phyloP scores from a whole-genome alignment of 2,888 invertebrate species.

The Loripinus fragilis region DNA sequence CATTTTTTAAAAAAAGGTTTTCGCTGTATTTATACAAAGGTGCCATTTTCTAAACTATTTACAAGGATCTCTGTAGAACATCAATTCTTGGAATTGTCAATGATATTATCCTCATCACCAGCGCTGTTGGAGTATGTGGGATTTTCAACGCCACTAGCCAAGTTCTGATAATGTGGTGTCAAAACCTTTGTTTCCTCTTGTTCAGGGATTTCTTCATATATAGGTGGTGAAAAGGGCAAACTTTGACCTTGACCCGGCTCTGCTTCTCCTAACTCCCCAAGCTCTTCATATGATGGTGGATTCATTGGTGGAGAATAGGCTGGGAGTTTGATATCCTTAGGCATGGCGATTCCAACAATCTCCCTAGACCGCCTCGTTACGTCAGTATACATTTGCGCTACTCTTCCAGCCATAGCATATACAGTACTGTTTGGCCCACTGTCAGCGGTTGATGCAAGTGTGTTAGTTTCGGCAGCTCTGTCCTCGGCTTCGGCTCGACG shows the following conservation, averaged over 20 bases:
- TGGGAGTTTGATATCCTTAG: conserved; percentile 31
- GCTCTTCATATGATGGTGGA: conserved; percentile 46
- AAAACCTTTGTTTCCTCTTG: background rate
- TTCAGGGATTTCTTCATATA: conserved; percentile 42
- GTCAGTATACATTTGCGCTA: background rate
- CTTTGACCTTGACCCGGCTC: background rate
- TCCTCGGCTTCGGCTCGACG: background rate
- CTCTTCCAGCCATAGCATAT: conserved; percentile 28
- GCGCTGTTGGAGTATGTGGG: conserved; percentile 19
- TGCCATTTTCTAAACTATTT: no score
- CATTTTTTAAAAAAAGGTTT: no score
- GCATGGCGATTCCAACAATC: no score
- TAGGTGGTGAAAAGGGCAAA: conserved; percentile 1
- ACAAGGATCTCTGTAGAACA: no score
- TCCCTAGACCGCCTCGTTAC: background rate
- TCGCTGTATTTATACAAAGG: no score
- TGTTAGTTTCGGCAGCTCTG: background rate
- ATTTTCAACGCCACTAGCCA: background rate
- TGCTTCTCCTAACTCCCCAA: conserved; percentile 8
- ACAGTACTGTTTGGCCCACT: conserved; percentile 13
- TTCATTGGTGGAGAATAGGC: conserved; percentile 42
- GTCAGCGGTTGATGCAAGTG: background rate
- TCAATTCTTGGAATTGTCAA: no score
- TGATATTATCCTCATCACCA: background rate
- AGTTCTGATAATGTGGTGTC: background rate